A percentile compares a stretch with the other conserved stretches of the same genome.
Evolutionary conservation across 2,797 vertebrate species (phyloP).

Genomic region (Echeneis naucrates): DNA sequence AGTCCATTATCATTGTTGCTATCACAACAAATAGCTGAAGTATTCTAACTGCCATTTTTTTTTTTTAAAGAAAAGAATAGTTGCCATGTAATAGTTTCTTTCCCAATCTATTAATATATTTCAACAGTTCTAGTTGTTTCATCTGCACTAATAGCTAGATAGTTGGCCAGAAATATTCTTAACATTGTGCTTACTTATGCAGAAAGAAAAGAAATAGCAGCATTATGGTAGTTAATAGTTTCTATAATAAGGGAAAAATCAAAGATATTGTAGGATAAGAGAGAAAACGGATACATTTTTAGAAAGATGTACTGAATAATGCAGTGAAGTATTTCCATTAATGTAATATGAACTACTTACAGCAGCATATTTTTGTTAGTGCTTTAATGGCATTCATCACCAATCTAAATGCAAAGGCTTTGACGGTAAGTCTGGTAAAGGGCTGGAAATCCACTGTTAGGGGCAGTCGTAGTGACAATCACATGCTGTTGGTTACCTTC

Average conservation of each 20-base stretch:
- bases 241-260: constrained; percentile 15
- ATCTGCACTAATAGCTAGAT: neutral
- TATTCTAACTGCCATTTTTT: neutral
- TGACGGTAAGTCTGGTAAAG: neutral
- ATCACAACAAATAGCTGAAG: neutral
- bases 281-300: neutral
- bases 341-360: neutral
- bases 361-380: no score
- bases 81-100: neutral
- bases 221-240: neutral
- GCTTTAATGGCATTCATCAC: neutral
- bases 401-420: neutral
- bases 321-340: neutral
- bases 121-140: neutral
- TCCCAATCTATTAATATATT: neutral
- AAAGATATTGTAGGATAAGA: neutral
- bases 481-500: no score
- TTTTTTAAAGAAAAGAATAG: neutral
- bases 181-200: neutral
- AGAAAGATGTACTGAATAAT: neutral
- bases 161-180: neutral
- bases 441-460: neutral
- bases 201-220: neutral
- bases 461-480: neutral
- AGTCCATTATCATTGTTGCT: no score